phyloP scores from a whole-genome alignment of 1,140 invertebrate species.

The Hypsibius dujardini region DNA sequence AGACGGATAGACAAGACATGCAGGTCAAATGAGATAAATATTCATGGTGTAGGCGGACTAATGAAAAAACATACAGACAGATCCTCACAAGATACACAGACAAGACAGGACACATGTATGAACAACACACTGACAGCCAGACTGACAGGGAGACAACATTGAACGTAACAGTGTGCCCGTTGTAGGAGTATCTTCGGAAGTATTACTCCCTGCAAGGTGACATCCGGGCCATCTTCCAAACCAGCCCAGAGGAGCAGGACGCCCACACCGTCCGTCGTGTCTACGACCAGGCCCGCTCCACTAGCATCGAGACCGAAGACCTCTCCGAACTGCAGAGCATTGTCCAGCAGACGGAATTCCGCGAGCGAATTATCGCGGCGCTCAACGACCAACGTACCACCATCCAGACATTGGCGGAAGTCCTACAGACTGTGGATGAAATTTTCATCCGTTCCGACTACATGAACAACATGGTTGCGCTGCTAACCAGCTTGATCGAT shows the following conservation, averaged over 20 bases:
- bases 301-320: neutral
- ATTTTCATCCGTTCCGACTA: neutral
- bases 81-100: too few species aligned
- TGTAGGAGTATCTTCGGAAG: slow-evolving; percentile 5
- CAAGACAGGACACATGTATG: too few species aligned
- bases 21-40: too few species aligned
- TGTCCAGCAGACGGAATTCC: slow-evolving; percentile 11
- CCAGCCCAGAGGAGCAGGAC: neutral
- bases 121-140: too few species aligned
- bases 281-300: slow-evolving; percentile 13
- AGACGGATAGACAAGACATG: too few species aligned
- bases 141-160: too few species aligned
- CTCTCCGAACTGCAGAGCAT: neutral
- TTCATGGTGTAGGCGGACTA: too few species aligned
- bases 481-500: neutral
- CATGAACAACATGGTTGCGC: neutral
- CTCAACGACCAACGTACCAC: neutral
- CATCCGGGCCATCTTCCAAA: neutral
- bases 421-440: slow-evolving; percentile 8
- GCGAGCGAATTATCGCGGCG: neutral
- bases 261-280: neutral
- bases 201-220: neutral
- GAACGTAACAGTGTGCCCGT: neutral
- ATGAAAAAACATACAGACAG: too few species aligned
- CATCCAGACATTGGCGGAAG: neutral